Conservation (phyloP, 2,888 invertebrate species). For the Hybos culiciformis region DNA sequence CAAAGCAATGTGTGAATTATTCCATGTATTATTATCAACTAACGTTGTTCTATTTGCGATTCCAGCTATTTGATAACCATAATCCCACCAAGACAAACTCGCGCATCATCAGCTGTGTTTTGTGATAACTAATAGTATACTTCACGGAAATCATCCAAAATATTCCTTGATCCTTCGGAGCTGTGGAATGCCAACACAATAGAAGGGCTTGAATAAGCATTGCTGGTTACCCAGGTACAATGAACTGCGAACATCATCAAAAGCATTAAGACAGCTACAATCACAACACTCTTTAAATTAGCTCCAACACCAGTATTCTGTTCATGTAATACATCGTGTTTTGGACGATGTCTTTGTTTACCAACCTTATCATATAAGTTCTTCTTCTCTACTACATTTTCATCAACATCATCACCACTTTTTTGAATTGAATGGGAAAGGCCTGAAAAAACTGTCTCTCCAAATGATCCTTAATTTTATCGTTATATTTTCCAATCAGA, state of each 20-base stretch:
- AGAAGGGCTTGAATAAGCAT: conserved; percentile 97
- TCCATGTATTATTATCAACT: conserved; percentile 99
- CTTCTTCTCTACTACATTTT: conserved; percentile 44
- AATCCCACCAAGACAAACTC: conserved; percentile 99
- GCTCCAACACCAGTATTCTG: conserved; percentile 56
- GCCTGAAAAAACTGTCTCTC: too few species aligned
- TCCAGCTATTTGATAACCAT: conserved; percentile 96
- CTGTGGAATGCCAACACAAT: conserved; percentile 97
- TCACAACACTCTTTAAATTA: conserved; percentile 81
- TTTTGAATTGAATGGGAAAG: too few species aligned
- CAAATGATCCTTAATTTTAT: too few species aligned
- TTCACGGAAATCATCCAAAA: conserved; percentile 96
- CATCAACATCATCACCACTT: conserved; percentile 47
- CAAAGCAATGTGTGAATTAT: conserved; percentile 97
- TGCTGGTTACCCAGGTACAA: conserved; percentile 99
- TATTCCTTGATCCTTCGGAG: conserved; percentile 79
- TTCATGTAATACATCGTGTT: conserved; percentile 46
- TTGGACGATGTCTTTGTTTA: conserved; percentile 63
- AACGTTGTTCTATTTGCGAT: conserved; percentile 99
- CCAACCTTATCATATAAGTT: conserved; percentile 84
- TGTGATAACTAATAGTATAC: conserved; percentile 98
- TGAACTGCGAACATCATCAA: conserved; percentile 95
- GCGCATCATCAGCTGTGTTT: conserved; percentile 90
- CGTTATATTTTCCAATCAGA: too few species aligned
- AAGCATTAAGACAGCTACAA: conserved; percentile 80